Evolutionary conservation across 2,113 vertebrate species (phyloP), one percentile per base, ranked within the genome.

Genomic region (Hippocampus abdominalis): DNA sequence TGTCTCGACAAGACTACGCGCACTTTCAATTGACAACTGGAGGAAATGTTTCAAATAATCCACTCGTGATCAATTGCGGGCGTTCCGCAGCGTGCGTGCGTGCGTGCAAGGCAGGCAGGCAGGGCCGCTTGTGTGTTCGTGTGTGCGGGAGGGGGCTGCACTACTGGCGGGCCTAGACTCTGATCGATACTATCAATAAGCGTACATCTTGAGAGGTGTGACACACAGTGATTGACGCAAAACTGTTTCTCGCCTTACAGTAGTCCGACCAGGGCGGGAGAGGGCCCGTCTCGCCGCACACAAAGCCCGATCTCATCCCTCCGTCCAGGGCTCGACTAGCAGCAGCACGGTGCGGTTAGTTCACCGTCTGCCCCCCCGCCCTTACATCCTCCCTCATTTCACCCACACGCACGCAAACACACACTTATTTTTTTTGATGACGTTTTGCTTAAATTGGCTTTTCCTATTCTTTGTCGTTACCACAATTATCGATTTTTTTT

Each of bases 301-400:
- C 92, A 91, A 90, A 92, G 91, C 90, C 87, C 90, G 90, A 87
- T 88, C 89, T 86, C 88, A 89, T 84, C 90, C 80, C 76, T 89
- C 90, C 78, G 84, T 88, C 90, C 86, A 89, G 81, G 84, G 89
- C 85, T 87, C 90, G 87, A 79, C 88, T 90, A 90, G 86, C 90
- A 91, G 91, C 91, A 91, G 91, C 91, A 90, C 89, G 88, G 90
- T 92, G 92, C 92, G 92, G 92, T 92, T 90, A 91, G 90, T 91
- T 90, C 90, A 89, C 87, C 89, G 89, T 88, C 87, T 90, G 90
- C 88, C 78, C 81, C 82, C 16, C 27, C 36, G 20, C 9, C 21
- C 48, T 8, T 18, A 18, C 7, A 51, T 3, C 20, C 6, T 3
- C 44, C 57, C 71, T 25, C 51, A 29, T 27, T 40, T 21, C n/a